phyloP scores from a whole-genome alignment of 2,797 vertebrate genomes.

The Hippoglossus hippoglossus region DNA sequence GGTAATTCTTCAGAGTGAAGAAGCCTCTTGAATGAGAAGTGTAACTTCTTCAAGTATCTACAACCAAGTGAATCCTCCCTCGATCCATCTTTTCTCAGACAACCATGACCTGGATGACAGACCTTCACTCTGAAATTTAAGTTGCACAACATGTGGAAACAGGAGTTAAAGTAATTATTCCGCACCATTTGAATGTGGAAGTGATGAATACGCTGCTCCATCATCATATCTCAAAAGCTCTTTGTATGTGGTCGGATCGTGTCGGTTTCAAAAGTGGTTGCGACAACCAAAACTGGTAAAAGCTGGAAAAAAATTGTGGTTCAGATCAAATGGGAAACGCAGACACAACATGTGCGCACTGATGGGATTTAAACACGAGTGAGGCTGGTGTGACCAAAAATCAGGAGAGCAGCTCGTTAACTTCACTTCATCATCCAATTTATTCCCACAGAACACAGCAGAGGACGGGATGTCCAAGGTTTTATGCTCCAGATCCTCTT shows the following conservation, averaged over 20 bases:
- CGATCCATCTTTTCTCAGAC: neutral
- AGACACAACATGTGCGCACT: neutral
- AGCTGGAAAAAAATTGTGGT: neutral
- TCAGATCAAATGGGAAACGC: conserved; percentile 11
- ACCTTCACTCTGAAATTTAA: neutral
- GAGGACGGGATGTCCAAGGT: conserved; percentile 59
- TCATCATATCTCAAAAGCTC: neutral
- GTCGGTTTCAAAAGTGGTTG: neutral
- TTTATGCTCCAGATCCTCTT: conserved; percentile 72
- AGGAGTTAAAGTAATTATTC: neutral
- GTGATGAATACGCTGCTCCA: neutral
- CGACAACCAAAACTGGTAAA: neutral
- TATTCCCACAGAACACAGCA: conserved; percentile 53
- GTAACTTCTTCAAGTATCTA: neutral
- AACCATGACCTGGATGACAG: neutral
- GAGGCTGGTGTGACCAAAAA: conserved; percentile 39
- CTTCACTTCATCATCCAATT: conserved; percentile 57
- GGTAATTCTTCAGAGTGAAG: neutral
- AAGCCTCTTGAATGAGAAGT: neutral
- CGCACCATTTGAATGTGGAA: neutral
- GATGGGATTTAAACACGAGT: conserved; percentile 33
- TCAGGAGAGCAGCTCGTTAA: conserved; percentile 51
- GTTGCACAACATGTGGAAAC: neutral
- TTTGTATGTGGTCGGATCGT: neutral
- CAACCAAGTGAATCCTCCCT: neutral